Base-by-base conservation (phyloP, 1,140 invertebrate species). In the Saccostrea echinata region DNA sequence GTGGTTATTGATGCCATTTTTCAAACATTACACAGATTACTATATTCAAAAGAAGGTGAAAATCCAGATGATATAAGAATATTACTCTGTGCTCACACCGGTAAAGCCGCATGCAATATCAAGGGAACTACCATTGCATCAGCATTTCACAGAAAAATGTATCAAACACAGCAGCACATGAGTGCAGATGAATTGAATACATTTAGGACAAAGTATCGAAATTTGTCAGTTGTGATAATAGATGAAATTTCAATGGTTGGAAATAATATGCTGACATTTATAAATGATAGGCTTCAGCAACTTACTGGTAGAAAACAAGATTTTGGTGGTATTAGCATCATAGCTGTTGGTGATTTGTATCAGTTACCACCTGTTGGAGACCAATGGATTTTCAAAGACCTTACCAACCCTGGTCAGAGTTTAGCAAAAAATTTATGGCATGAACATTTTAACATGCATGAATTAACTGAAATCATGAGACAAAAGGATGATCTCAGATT, bases 211-310 rank as follows among this genome's bases (percentile, higher is more conserved):
- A 85, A 89, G 30, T 84, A 85, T n/a, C 53, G 84, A 35, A 71
- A 81, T 64, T 27, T 86, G n/a, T 86, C 85, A 71, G 71, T 90
- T 24, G 57, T 91, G 16, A 80, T 91, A 35, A 88, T 91, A 57
- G 88, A 91, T 89, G 90, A 91, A 85, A 80, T 91, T 76, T 91
- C 90, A 51, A 91, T 89, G 90, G 88, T 91, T 81, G 88, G 90
- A 16, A 89, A 57, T 84, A 86, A 81, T 30, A 84, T 89, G 86
- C 61, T 91, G 6, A 84, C 52, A 18, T 89, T 85, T 35, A 80
- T 89, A 21, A 68, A 88, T 85, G 35, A 80, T 86, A 83, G 86
- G 57, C 85, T 91, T 16, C 84, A 91, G 64, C 84, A 91, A 82
- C 51, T 88, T 16, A 91, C 81, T 61, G 88, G 87, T 8, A 88